Base-by-base conservation (phyloP, 1,140 invertebrate genomes). In the Ridgeia piscesae region DNA sequence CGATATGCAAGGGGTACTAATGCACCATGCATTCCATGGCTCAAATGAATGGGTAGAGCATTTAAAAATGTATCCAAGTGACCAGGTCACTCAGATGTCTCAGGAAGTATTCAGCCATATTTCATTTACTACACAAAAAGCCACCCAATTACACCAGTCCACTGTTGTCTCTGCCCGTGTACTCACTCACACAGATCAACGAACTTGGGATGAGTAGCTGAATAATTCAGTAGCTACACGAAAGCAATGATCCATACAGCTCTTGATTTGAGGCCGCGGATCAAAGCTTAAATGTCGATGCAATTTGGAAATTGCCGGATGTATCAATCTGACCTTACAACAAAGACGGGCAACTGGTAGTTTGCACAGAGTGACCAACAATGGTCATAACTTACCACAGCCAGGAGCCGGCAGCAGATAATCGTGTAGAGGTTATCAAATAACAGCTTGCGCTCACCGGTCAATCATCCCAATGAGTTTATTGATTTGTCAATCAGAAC, bases 401-500 rank as follows among this genome's bases (percentile, higher is more conserved):
- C 58, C 2, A 21, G 14, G 17, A 31, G 58, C 58, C 58, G 17
- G 58, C 58, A 21, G 58, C 58, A 77, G 58, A 77, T 77, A 77
- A 77, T 77, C 58, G 11, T 77, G 4, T 77, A 77, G 58, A 77
- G 58, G 58, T 77, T 77, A 77, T 77, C 58, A 77, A 77, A 77
- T 77, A 77, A 77, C 58, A 77, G 58, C 58, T 77, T 77, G 58
- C 27, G 58, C 2, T 27, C 2, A 21, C 58, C 58, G 27, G 58
- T 77, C 58, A 77, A 77, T 77, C 58, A 77, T 77, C 58, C 58
- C 14, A 31, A 77, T 77, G 58, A 77, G 58, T 77, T 77, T 77
- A 77, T 77, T 77, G 58, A 77, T 77, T 77, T 77, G 58, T 77
- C 58, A 77, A 77, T 77, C 58, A 77, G 58, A 77, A 77, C 58